Percentiles rank a stretch among this genome's conserved stretches.
Evolutionary conservation across 2,888 invertebrate species (phyloP).

Genomic region (Agrotis puta): DNA sequence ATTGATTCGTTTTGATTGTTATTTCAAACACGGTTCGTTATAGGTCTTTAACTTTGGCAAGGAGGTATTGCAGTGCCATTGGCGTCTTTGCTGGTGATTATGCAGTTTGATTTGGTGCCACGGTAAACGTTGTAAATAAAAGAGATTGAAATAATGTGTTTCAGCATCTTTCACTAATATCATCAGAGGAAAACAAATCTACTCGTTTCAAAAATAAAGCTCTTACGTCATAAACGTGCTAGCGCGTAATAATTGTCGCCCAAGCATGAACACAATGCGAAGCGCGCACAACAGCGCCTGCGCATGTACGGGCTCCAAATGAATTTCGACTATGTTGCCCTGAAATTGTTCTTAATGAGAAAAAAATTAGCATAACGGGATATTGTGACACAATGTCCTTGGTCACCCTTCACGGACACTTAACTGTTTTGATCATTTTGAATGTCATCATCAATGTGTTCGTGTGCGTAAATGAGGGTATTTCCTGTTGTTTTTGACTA

Average conservation of each 20-base stretch:
- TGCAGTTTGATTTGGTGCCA: too few species aligned
- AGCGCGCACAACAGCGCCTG: conserved; percentile 56
- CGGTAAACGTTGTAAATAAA: too few species aligned
- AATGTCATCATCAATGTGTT: conserved; percentile 54
- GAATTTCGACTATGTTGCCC: conserved; percentile 54
- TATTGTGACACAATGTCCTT: conserved; percentile 67
- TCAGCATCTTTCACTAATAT: too few species aligned
- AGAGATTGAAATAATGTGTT: too few species aligned
- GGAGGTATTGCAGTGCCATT: too few species aligned
- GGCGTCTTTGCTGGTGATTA: too few species aligned
- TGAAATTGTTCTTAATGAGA: conserved; percentile 32
- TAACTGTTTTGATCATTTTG: conserved; percentile 64
- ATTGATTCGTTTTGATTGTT: conserved; percentile 35
- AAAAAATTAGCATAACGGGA: conserved; percentile 35
- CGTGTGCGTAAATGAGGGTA: conserved; percentile 32
- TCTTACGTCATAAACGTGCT: conserved; percentile 56
- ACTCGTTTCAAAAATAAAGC: conserved; percentile 27
- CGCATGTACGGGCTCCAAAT: conserved; percentile 41
- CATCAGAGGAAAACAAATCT: conserved; percentile 1
- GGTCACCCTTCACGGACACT: conserved; percentile 72
- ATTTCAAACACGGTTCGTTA: conserved; percentile 22
- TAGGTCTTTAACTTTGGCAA: conserved; percentile 28
- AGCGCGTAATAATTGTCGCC: conserved; percentile 73
- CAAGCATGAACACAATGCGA: conserved; percentile 80
- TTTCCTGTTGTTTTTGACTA: conserved; percentile 30